These are phyloP conservation scores for Neogale vison DNA, from an alignment of 2,113 vertebrate species.

Conservation along the genomic window DNA sequence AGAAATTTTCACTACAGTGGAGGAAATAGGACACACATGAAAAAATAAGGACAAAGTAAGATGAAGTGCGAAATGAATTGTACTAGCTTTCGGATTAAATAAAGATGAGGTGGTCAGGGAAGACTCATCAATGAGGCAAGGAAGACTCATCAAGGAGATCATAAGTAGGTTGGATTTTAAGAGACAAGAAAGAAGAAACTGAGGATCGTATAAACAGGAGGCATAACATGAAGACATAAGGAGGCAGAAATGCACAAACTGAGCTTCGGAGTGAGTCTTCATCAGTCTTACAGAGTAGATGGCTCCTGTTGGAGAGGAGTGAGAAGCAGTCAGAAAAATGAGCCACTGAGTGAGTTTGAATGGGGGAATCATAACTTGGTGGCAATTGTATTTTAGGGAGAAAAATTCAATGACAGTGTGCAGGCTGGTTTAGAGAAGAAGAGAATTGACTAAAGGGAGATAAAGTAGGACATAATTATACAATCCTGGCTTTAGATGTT, in stretches of 20 bases:
- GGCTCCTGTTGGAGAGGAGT: neutral
- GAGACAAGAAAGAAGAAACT: conserved; percentile 22
- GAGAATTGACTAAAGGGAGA: neutral
- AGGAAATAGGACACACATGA: conserved; percentile 36
- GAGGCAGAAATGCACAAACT: neutral
- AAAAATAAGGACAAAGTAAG: conserved; percentile 44
- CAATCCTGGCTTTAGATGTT: neutral
- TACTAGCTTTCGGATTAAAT: neutral
- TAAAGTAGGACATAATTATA: neutral
- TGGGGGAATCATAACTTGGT: neutral
- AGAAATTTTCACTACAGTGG: conserved; percentile 29
- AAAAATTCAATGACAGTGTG: neutral
- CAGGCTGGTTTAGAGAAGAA: neutral
- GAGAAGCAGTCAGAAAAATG: neutral
- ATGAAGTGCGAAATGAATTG: conserved; percentile 1
- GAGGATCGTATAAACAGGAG: neutral
- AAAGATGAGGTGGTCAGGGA: neutral
- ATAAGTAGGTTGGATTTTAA: neutral
- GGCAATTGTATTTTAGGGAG: neutral
- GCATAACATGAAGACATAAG: neutral
- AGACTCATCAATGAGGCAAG: neutral
- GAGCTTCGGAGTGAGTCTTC: neutral
- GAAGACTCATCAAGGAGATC: no score
- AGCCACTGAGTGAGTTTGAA: neutral
- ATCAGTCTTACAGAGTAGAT: neutral